A percentile compares a stretch with the other conserved stretches of the same genome.
These are phyloP conservation scores for Macrotus californicus DNA, from an alignment of 2,113 vertebrate genomes.

Conservation along the genomic window DNA sequence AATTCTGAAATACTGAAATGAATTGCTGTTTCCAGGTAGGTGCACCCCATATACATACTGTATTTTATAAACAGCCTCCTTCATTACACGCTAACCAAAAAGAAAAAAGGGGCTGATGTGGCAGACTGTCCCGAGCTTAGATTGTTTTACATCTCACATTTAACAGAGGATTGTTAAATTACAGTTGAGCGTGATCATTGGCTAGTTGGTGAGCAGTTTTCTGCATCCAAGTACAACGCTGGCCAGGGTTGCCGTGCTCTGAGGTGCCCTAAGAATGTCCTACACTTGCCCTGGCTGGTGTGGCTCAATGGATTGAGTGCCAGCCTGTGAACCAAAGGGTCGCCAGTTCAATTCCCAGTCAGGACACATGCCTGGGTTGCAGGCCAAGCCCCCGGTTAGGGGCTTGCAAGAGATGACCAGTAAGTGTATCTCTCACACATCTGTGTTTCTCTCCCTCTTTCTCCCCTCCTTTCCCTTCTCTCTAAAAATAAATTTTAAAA, in stretches of 20 bases:
- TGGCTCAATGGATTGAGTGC: no score
- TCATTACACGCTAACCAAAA: not conserved
- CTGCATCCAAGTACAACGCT: not conserved
- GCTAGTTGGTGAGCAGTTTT: not conserved
- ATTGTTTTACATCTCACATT: not conserved
- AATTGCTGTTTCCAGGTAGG: not conserved
- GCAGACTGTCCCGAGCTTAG: not conserved
- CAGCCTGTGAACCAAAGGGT: no score
- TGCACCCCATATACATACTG: not conserved
- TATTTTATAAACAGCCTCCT: not conserved
- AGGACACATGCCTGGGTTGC: no score
- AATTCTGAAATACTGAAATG: not conserved
- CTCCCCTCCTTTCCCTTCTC: no score
- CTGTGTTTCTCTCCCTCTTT: no score
- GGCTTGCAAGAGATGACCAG: no score
- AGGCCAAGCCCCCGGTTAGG: no score
- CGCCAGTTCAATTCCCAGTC: no score
- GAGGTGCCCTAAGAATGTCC: not conserved
- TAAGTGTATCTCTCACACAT: no score
- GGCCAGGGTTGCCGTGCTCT: not conserved
- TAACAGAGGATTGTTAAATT: not conserved
- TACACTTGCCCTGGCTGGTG: not conserved
- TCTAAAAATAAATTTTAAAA: no score
- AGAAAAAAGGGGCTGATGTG: not conserved
- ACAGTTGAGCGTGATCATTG: not conserved